These are phyloP conservation scores for Alouatta palliata DNA, from an alignment of 2,113 vertebrate genomes.

Conservation along the genomic window DNA sequence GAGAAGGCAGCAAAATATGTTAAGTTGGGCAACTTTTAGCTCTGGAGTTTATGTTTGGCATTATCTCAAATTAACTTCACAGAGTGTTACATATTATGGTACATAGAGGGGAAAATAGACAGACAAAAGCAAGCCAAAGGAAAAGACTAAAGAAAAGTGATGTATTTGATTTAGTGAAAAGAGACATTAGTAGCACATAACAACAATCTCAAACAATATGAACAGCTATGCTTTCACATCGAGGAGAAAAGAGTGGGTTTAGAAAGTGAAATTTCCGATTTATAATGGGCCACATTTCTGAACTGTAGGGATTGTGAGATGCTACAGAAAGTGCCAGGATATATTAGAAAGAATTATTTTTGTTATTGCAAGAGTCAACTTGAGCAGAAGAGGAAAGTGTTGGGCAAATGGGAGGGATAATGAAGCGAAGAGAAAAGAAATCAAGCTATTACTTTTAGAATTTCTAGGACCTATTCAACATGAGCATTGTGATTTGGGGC, in stretches of 20 bases:
- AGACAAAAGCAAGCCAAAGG: background rate
- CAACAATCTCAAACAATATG: background rate
- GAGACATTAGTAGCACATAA: background rate
- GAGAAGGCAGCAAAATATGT: background rate
- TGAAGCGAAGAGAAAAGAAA: background rate
- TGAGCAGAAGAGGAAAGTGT: background rate
- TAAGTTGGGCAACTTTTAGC: background rate
- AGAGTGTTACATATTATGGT: background rate
- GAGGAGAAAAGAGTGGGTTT: background rate
- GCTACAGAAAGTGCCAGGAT: background rate
- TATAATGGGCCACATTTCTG: background rate
- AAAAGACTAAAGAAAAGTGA: background rate
- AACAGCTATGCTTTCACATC: background rate
- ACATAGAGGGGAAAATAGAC: background rate
- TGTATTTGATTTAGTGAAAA: background rate
- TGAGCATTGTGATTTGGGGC: background rate
- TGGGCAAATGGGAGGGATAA: background rate
- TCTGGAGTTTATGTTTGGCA: background rate
- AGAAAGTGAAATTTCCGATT: background rate
- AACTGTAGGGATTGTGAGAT: background rate
- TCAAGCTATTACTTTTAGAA: background rate
- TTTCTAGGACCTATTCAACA: background rate
- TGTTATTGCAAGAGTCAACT: background rate
- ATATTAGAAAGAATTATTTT: background rate
- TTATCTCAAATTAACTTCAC: background rate